Evolutionary conservation across 1,140 invertebrate genomes (phyloP).

Genomic region (Portunus trituberculatus): DNA sequence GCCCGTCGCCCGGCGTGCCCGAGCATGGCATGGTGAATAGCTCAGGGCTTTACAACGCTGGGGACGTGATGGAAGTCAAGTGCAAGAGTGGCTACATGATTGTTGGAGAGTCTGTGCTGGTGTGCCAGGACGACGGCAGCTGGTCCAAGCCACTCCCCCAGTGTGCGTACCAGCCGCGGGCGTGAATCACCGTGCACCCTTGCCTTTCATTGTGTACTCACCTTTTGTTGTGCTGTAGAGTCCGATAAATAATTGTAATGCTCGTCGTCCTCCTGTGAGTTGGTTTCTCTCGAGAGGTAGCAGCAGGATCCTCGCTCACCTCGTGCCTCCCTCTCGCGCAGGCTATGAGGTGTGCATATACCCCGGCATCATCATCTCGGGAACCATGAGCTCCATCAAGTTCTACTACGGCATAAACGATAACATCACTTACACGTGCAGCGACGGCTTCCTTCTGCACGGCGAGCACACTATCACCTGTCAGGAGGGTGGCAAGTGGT

Average conservation of each 20-base stretch:
- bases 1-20: slow-evolving; percentile 86
- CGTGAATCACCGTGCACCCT: slow-evolving; percentile 80
- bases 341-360: slow-evolving; percentile 91
- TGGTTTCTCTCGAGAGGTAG: neutral
- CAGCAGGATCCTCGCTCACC: neutral
- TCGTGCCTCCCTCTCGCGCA: slow-evolving; percentile 78
- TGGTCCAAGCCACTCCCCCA: slow-evolving; percentile 92
- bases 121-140: slow-evolving; percentile 92
- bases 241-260: neutral
- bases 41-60: slow-evolving; percentile 86
- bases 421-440: slow-evolving; percentile 90
- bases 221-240: neutral
- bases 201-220: neutral
- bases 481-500: slow-evolving; percentile 91
- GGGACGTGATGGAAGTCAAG: slow-evolving; percentile 91
- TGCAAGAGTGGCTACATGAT: slow-evolving; percentile 93
- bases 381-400: slow-evolving; percentile 90
- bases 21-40: slow-evolving; percentile 83
- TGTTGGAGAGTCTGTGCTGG: slow-evolving; percentile 90
- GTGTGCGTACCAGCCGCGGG: slow-evolving; percentile 89
- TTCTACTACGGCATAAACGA: slow-evolving; percentile 93
- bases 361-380: slow-evolving; percentile 90
- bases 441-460: slow-evolving; percentile 87
- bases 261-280: neutral
- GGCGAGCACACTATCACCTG: slow-evolving; percentile 89